A percentile compares a stretch with the other conserved stretches of the same genome.
Conservation (phyloP, 2,797 vertebrate species). For the Nasua narica region DNA sequence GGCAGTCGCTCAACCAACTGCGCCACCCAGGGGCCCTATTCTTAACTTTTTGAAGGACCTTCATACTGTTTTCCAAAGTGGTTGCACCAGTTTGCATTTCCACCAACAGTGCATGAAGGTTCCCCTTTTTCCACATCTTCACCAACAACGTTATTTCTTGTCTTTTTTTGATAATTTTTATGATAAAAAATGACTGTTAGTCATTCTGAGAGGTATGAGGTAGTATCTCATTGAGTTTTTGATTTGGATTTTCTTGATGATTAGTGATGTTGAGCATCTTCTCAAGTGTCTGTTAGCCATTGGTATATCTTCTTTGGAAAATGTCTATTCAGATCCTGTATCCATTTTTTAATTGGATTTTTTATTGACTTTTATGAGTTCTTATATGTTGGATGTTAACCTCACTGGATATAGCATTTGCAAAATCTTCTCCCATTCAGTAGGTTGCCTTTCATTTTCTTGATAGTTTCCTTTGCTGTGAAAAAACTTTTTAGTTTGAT, state of each 20-base stretch:
- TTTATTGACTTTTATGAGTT: background rate
- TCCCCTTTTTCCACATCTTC: background rate
- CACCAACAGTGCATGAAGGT: background rate
- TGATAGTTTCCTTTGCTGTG: background rate
- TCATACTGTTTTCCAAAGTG: background rate
- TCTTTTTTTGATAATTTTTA: background rate
- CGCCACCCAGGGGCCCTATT: too few species aligned
- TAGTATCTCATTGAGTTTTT: background rate
- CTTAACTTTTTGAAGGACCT: background rate
- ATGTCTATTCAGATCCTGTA: background rate
- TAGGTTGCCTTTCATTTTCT: background rate
- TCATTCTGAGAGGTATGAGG: background rate
- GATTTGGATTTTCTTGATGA: background rate
- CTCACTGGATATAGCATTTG: background rate
- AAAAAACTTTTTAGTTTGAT: background rate
- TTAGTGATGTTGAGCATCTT: background rate
- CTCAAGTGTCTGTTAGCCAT: background rate
- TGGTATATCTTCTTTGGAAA: background rate
- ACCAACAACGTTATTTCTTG: background rate
- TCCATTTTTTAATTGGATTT: background rate
- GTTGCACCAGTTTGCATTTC: background rate
- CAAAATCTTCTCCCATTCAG: background rate
- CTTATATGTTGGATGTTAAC: background rate
- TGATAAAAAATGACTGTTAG: background rate
- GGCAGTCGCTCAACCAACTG: too few species aligned